Evolutionary conservation across 2,113 vertebrate genomes (phyloP), one percentile per base, ranked within the genome.

Genomic region (Stegostoma tigrinum): DNA sequence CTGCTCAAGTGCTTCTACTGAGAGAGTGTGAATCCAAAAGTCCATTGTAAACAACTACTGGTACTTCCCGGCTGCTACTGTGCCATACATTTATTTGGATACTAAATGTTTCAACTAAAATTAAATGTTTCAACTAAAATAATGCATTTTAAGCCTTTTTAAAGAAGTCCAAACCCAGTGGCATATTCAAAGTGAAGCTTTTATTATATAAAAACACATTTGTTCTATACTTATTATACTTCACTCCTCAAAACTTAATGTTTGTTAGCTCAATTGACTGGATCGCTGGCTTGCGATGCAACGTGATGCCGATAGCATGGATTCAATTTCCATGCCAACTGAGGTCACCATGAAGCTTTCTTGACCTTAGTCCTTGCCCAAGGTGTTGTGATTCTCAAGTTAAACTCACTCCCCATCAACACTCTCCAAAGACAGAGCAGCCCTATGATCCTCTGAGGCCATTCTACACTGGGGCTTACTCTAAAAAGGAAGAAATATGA

Each of bases 21-120:
- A 98, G 98, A 98, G 97, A 96, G 97, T 96, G 96, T 96, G 97
- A 97, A 97, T 97, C 97, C 97, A 97, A 97, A 97, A 97, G 97
- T 97, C 97, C 97, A 97, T 97, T 98, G 98, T 98, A 98, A 97
- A 97, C 97, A 98, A 97, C 97, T 97, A 97, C 98, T 98, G 97
- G 97, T 96, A 98, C 97, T 98, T 98, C 97, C 97, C 97, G 97
- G 96, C 97, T 97, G 97, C 97, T 96, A 27, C 97, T 96, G 97
- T 97, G 97, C 97, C 97, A 96, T 96, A 96, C 97, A 97, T 96
- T 97, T 96, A 97, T 96, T 97, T 96, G 97, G 97, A 97, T 97
- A 97, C 97, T 97, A 97, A 97, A 97, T 97, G 45, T 68, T 96
- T 97, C 96, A 97, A 96, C 95, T 34, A 61, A n/a, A 96, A 96